phyloP scores from a whole-genome alignment of 1,140 invertebrate genomes.

The Drosophila sechellia region DNA sequence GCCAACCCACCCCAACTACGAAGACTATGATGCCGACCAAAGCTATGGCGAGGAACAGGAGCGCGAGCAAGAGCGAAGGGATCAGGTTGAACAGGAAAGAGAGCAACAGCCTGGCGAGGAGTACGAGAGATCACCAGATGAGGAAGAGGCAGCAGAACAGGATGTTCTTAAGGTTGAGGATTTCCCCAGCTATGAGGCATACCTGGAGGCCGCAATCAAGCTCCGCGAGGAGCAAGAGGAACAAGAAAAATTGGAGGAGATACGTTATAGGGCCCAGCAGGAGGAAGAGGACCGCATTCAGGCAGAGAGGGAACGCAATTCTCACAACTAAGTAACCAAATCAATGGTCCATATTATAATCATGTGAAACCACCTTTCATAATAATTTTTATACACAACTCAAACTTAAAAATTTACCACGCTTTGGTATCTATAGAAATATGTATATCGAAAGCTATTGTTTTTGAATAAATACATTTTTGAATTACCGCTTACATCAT shows the following conservation, averaged over 20 bases:
- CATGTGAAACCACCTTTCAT: too few species aligned
- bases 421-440: neutral
- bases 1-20: conserved; percentile 5
- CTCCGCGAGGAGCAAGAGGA: conserved; percentile 21
- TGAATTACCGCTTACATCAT: neutral
- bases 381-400: neutral
- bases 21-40: conserved; percentile 3
- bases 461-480: conserved; percentile 8
- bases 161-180: conserved; percentile 6
- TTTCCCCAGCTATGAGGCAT: conserved; percentile 35
- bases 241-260: conserved; percentile 8
- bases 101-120: conserved; percentile 7
- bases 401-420: neutral
- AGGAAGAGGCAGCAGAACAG: neutral
- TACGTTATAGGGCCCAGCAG: conserved; percentile 4
- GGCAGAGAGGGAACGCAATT: conserved; percentile 5
- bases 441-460: too few species aligned
- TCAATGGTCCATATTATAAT: conserved; percentile 1
- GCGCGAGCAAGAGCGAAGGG: conserved; percentile 5
- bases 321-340: neutral
- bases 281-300: neutral
- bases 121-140: neutral
- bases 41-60: conserved; percentile 23
- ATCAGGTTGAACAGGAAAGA: conserved; percentile 22
- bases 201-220: conserved; percentile 6